Base-by-base conservation (phyloP, 1,140 invertebrate genomes). In the Lepeophtheirus salmonis region DNA sequence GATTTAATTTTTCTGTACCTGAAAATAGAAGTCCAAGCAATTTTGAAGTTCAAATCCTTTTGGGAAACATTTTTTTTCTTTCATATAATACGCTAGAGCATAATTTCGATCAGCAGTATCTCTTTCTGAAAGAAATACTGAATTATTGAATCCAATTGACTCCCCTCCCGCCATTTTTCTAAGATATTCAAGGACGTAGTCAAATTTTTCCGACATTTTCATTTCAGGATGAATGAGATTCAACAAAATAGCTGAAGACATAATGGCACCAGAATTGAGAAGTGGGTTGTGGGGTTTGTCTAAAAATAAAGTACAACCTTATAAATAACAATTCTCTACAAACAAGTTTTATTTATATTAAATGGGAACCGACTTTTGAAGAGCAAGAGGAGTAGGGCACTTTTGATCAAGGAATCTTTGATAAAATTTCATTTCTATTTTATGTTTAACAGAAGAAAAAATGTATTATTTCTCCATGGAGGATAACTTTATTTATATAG, bases 231-330 rank as follows among this genome's bases (percentile, higher is more conserved):
- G 82, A 22, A 89, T 80, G 57, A 91, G 69, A 1, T 80, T 79
- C 67, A 91, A 88, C 50, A 98, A 70, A 22, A 97, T 72, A 1
- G 90, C 86, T 66, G 87, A 90, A 1, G 92, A 78, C 41, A 96
- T 74, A 66, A 97, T 95, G 16, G 92, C 90, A 6, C 92, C 92
- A 17, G 91, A 86, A 72, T 97, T 97, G 23, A 97, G 91, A 89
- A 97, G 90, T 1, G 92, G 92, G 75, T 97, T 97, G 70, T 97
- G 92, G 0, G 92, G 92, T 72, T 91, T 92, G 73, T 92, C 89
- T 94, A 72, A 50, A 68, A 64, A 54, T 63, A n/a, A n/a, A n/a
- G n/a, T n/a, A n/a, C n/a, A n/a, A n/a, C n/a, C n/a, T n/a, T n/a
- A n/a, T n/a, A n/a, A n/a, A n/a, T n/a, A n/a, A n/a, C n/a, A n/a